Evolutionary conservation across 92 coral and sea anemone genomes (phyloP).

Genomic region (Porites cylindrica): DNA sequence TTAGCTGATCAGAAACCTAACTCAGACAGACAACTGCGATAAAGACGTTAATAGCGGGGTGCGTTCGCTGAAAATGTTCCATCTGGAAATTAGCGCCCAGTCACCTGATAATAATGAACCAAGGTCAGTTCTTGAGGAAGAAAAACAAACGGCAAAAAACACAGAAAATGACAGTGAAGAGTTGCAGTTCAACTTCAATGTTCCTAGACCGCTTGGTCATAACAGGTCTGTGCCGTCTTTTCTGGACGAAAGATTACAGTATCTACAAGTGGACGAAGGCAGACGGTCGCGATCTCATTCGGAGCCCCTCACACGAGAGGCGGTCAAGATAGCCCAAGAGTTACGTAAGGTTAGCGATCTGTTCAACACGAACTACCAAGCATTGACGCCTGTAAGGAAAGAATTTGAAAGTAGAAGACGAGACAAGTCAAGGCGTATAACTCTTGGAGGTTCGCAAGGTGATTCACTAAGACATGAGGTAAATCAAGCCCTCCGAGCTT

Average conservation of each 20-base stretch:
- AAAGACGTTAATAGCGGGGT: not conserved
- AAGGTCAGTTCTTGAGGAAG: not conserved
- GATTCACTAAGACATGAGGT: slow-evolving; percentile 35
- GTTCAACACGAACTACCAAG: slow-evolving; percentile 43
- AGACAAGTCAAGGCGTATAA: slow-evolving; percentile 32
- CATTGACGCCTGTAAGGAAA: not conserved
- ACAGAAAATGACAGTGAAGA: not conserved
- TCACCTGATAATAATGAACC: not conserved
- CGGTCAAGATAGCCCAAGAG: slow-evolving; percentile 54
- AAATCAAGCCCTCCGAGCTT: not conserved
- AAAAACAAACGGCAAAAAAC: not conserved
- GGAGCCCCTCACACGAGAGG: slow-evolving; percentile 64
- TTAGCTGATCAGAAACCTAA: not conserved
- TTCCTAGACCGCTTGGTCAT: not conserved
- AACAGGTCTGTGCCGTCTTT: slow-evolving; percentile 28
- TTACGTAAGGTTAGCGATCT: slow-evolving; percentile 66
- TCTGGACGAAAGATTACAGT: slow-evolving; percentile 3
- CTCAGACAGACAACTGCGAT: not conserved
- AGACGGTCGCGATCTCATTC: slow-evolving; percentile 72
- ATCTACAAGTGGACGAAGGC: slow-evolving; percentile 39
- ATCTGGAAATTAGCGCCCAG: not conserved
- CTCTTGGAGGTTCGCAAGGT: slow-evolving; percentile 26
- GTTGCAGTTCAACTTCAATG: slow-evolving; percentile 19
- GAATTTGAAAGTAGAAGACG: not conserved
- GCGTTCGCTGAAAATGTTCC: not conserved